A percentile compares a stretch with the other conserved stretches of the same genome.
These are phyloP conservation scores for Gallinago jamesoni DNA, from an alignment of 2,113 vertebrate species.

Conservation along the genomic window DNA sequence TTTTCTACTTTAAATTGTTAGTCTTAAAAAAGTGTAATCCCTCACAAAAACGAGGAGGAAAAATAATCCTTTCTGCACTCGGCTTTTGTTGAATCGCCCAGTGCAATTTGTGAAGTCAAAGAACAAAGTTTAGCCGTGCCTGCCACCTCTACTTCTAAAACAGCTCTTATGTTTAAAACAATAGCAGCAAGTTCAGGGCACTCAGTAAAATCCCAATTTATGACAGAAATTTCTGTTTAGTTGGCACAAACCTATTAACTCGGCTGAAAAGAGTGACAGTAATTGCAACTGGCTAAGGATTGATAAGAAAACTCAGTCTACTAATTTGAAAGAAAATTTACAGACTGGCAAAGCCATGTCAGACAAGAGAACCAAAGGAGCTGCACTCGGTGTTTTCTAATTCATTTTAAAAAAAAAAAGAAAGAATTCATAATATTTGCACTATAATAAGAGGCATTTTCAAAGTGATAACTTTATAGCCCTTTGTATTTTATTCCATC, in stretches of 20 bases:
- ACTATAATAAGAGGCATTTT: neutral
- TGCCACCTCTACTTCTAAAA: neutral
- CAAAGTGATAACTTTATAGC: neutral
- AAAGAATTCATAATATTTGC: neutral
- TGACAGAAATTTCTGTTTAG: conserved; percentile 18
- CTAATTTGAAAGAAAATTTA: conserved; percentile 44
- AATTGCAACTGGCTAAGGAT: conserved; percentile 22
- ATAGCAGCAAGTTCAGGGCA: neutral
- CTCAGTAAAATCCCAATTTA: conserved; percentile 39
- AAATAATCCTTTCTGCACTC: neutral
- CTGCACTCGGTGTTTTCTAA: neutral
- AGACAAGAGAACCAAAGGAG: conserved; percentile 3
- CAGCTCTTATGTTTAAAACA: conserved; percentile 23
- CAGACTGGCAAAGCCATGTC: neutral
- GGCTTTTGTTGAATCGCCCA: neutral
- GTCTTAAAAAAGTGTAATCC: neutral
- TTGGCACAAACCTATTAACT: conserved; percentile 30
- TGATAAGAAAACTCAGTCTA: conserved; percentile 22
- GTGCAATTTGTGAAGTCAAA: neutral
- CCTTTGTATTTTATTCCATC: neutral
- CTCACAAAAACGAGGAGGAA: neutral
- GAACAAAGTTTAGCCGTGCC: neutral
- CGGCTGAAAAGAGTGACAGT: conserved; percentile 12
- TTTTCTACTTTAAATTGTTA: neutral
- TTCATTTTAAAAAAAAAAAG: neutral